Percentiles rank a stretch among this genome's conserved stretches.
Conservation (phyloP, 2,797 vertebrate species). For the Oreonectes daqikongensis region DNA sequence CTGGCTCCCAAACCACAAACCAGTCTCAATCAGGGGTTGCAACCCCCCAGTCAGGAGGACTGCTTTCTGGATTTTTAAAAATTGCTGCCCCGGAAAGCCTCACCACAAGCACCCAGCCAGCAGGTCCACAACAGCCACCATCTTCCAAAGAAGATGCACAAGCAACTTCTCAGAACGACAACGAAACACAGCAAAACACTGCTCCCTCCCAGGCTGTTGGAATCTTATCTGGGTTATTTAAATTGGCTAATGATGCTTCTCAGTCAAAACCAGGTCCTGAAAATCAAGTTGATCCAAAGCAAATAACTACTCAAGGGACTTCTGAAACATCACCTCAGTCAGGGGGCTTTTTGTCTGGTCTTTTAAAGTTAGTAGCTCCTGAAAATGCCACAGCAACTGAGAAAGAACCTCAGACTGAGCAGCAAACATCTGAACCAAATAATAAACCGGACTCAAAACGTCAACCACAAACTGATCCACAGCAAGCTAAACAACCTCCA, state of each 20-base stretch:
- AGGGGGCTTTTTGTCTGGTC: slow-evolving; percentile 73
- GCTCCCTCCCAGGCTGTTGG: slow-evolving; percentile 66
- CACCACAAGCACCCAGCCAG: slow-evolving; percentile 5
- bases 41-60: slow-evolving; percentile 65
- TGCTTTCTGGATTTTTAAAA: slow-evolving; percentile 78
- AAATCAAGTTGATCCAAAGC: slow-evolving; percentile 44
- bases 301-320: slow-evolving; percentile 47
- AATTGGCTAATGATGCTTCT: slow-evolving; percentile 68
- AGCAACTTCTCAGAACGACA: background rate
- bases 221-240: slow-evolving; percentile 77
- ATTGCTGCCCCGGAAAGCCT: slow-evolving; percentile 46
- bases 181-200: slow-evolving; percentile 58
- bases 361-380: slow-evolving; percentile 65
- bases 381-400: slow-evolving; percentile 27
- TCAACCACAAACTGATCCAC: slow-evolving; percentile 46
- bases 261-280: slow-evolving; percentile 54
- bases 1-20: slow-evolving; percentile 38
- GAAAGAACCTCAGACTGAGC: slow-evolving; percentile 23
- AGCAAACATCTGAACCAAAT: slow-evolving; percentile 46
- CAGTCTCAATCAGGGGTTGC: slow-evolving; percentile 60
- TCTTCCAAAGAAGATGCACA: background rate
- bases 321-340: slow-evolving; percentile 59
- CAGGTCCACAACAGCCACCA: slow-evolving; percentile 18
- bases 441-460: slow-evolving; percentile 48
- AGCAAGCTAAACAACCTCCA: slow-evolving; percentile 32